These are phyloP conservation scores for Danio albolineatus DNA, from an alignment of 2,797 vertebrate genomes.

Conservation along the genomic window DNA sequence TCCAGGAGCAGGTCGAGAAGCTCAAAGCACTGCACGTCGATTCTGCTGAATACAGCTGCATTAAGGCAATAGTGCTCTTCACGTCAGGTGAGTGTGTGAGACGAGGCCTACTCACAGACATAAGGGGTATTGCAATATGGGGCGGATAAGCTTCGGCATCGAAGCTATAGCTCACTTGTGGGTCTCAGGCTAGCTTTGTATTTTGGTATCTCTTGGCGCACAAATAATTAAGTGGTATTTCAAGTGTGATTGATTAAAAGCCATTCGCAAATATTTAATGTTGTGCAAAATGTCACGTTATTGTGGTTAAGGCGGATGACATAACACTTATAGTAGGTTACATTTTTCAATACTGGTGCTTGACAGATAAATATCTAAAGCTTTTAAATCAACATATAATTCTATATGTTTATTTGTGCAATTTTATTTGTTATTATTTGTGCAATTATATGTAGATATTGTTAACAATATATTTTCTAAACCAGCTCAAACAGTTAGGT, in stretches of 20 bases:
- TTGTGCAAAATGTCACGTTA: neutral
- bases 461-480: neutral
- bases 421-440: neutral
- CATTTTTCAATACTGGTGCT: neutral
- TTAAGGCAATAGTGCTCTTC: slow-evolving; percentile 99
- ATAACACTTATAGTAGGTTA: neutral
- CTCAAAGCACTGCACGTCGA: slow-evolving; percentile 98
- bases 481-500: slow-evolving; percentile 1
- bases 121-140: slow-evolving; percentile 46
- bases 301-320: neutral
- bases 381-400: neutral
- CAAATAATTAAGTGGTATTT: neutral
- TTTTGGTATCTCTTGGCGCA: slow-evolving; percentile 70
- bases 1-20: slow-evolving; percentile 99
- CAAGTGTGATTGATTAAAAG: neutral
- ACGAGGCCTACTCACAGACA: slow-evolving; percentile 65
- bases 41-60: slow-evolving; percentile 98
- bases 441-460: neutral
- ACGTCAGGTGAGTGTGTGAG: slow-evolving; percentile 90
- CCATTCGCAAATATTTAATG: neutral
- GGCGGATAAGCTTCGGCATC: slow-evolving; percentile 53
- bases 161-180: slow-evolving; percentile 63
- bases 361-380: neutral
- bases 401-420: neutral
- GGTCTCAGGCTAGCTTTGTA: slow-evolving; percentile 60